phyloP scores from a whole-genome alignment of 2,113 vertebrate genomes.

The Pygoscelis antarcticus region DNA sequence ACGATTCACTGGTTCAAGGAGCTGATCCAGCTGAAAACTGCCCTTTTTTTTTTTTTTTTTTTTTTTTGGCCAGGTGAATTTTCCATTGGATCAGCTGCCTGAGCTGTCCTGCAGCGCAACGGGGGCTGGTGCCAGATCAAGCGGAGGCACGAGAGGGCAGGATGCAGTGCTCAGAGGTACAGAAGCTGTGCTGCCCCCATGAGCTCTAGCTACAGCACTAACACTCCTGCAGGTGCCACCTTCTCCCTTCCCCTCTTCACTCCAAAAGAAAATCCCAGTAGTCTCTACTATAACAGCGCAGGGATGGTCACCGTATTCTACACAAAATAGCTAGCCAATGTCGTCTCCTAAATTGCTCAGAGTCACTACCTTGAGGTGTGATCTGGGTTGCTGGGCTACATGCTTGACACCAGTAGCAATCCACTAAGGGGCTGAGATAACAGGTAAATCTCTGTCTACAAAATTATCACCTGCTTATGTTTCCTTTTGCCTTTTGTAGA shows the following conservation, averaged over 20 bases:
- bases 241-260: not conserved
- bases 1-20: not conserved
- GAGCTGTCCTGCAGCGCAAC: not conserved
- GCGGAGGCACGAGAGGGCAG: not conserved
- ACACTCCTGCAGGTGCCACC: not conserved
- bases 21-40: not conserved
- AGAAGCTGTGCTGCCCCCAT: not conserved
- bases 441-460: not conserved
- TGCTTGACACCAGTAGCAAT: not conserved
- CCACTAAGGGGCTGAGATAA: not conserved
- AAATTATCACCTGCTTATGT: slow-evolving; percentile 83
- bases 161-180: not conserved
- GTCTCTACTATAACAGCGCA: not conserved
- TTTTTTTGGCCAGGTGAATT: not conserved
- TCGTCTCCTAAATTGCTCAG: not conserved
- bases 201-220: not conserved
- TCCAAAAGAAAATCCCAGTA: not conserved
- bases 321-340: not conserved
- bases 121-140: not conserved
- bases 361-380: fast-evolving
- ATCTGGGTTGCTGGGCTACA: not conserved
- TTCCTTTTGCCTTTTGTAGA: slow-evolving; percentile 93
- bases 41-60: not conserved
- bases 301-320: not conserved
- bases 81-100: not conserved